Evolutionary conservation across 2,888 invertebrate species (phyloP).

Genomic region (Kryphioiulus occultus): DNA sequence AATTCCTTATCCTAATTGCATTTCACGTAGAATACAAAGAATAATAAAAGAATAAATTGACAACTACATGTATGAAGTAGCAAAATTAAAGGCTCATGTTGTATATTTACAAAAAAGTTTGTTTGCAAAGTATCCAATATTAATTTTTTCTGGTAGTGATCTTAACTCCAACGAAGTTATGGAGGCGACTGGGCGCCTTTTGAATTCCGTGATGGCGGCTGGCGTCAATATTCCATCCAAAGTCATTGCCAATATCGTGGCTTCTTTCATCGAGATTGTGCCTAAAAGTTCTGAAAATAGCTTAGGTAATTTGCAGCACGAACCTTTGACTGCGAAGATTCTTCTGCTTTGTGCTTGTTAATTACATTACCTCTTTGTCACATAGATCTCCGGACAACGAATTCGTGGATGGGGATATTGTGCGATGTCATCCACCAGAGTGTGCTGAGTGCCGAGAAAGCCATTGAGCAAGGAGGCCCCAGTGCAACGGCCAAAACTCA

Average conservation of each 20-base stretch:
- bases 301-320: background rate
- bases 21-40: background rate
- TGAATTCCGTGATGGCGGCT: background rate
- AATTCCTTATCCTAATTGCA: background rate
- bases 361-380: too few relatives aligned
- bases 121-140: too few relatives aligned
- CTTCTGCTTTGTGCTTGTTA: background rate
- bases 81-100: too few relatives aligned
- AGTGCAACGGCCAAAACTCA: slow-evolving; percentile 1
- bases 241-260: slow-evolving; percentile 34
- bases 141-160: background rate
- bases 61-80: too few relatives aligned
- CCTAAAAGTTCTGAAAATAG: background rate
- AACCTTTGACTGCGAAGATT: background rate
- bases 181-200: background rate
- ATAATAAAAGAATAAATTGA: too few relatives aligned
- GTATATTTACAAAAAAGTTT: too few relatives aligned
- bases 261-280: background rate
- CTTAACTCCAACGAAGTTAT: background rate
- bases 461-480: background rate
- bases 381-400: background rate
- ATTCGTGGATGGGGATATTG: slow-evolving; percentile 4
- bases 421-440: slow-evolving; percentile 29
- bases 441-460: background rate
- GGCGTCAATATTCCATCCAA: background rate